Conservation (phyloP, 1,140 invertebrate species). For the Mactra quadrangularis region DNA sequence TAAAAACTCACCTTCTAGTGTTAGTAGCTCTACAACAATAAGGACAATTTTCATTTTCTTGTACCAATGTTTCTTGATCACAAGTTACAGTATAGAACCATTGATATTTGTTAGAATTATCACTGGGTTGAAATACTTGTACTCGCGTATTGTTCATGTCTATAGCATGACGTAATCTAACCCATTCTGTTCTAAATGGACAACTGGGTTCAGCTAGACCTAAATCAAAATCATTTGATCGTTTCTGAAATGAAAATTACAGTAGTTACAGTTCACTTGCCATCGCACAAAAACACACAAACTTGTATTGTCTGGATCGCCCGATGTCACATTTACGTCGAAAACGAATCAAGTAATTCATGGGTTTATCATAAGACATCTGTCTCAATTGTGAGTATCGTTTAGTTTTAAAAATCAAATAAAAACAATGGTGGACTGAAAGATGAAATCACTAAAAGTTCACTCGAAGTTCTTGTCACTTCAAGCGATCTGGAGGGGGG, state of each 20-base stretch:
- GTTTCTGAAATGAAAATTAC: constrained; percentile 67
- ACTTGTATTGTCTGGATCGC: too few relatives aligned
- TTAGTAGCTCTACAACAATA: constrained; percentile 73
- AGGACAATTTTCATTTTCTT: constrained; percentile 60
- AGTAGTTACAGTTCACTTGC: too few relatives aligned
- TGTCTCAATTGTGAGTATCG: too few relatives aligned
- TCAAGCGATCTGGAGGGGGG: too few relatives aligned
- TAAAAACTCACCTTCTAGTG: constrained; percentile 66
- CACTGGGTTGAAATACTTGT: constrained; percentile 72
- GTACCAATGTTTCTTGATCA: constrained; percentile 56
- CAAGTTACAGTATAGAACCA: constrained; percentile 79
- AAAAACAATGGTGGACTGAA: too few relatives aligned
- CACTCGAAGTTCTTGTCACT: too few relatives aligned
- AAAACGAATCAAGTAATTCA: too few relatives aligned
- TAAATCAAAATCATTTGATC: constrained; percentile 47
- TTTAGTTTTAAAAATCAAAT: too few relatives aligned
- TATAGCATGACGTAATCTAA: constrained; percentile 62
- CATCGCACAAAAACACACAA: too few relatives aligned
- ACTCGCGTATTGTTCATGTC: constrained; percentile 76
- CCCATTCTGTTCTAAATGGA: constrained; percentile 74
- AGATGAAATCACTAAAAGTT: too few relatives aligned
- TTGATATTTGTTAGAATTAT: constrained; percentile 64
- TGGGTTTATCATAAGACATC: too few relatives aligned
- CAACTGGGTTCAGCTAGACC: constrained; percentile 66
- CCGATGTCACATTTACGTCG: too few relatives aligned